Base-by-base conservation (phyloP, 2,888 invertebrate genomes). In the Dione vanillae region DNA sequence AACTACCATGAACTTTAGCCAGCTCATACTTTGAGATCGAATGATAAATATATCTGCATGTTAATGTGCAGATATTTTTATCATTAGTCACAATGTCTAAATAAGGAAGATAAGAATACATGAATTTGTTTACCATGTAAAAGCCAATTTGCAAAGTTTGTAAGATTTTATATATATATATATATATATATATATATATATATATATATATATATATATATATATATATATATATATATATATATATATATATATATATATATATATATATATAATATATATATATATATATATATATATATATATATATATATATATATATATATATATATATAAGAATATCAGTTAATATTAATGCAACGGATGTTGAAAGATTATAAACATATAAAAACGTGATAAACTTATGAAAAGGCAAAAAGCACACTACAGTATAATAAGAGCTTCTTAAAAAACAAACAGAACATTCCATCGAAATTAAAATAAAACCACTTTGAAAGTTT, bases 401-500 rank as follows among this genome's bases (percentile, higher is more conserved):
- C 27, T 27, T 27, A 5, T 27, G 27, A 27, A 27, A 3, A 27
- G 27, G 5, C 27, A 27, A 27, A 11, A 52, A 52, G 27, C 51
- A 40, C n/a, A 11, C 5, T 20, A 58, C 40, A 59, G 5, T 59
- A 16, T 5, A 43, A 41, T 41, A 14, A 43, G 1, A 12, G 6
- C 1, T 56, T 56, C 27, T 11, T 45, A 35, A 5, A 6, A 61
- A 61, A 43, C 10, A 27, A 61, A 61, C 14, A 45, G 27, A 43
- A 27, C 10, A n/a, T 27, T 27, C 6, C 27, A 43, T 43, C 45
- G 20, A 45, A 61, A 61, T 43, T 45, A 27, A 45, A 27, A 45
- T 43, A 61, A 61, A 61, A 61, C n/a, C 59, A 10, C 59, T 61
- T 61, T 9, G 45, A 43, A 27, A 45, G 61, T 61, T 35, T 35